Evolutionary conservation across 2,797 vertebrate species (phyloP), one percentile per base, ranked within the genome.

Genomic region (Euthynnus affinis): DNA sequence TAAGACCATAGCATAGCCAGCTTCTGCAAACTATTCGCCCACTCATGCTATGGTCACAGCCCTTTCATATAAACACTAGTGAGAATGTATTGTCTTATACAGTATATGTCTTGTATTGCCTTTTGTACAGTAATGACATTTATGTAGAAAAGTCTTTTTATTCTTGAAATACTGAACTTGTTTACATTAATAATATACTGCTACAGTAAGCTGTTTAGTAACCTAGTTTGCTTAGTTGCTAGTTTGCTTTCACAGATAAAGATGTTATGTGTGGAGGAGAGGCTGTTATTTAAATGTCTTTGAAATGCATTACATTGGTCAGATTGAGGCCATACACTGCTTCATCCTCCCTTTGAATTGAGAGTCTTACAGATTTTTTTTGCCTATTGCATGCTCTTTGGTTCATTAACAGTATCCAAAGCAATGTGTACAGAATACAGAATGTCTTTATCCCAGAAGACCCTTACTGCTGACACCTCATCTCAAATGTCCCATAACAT

Each of bases 301-400:
- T 78, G 68, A 89, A 71, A 71, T 88, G 27, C 57, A 63, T 53
- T 67, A 68, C 60, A 77, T 75, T 72, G 85, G 85, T 89, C 84
- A 89, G 27, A 56, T 13, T 23, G 57, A 74, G 88, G 80, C 55
- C 66, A 62, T 40, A 18, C 5, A 66, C 46, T 17, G 5, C 5
- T 57, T 63, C 40, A 69, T 17, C 32, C 27, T 46, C 37, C 25
- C 9, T 3, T 48, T 57, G 58, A 76, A 70, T 57, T 71, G 18
- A 34, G 66, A 55, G 66, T 37, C 2, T 42, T 77, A 57, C 25
- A 71, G 63, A 71, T 80, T 23, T 70, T 70, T 76, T 78, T 73
- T 64, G 37, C 64, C 44, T 27, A 5, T 57, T 62, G 62, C 53
- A 48, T 51, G 29, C 25, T 57, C 46, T 72, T 67, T 55, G 56